Evolutionary conservation across 1,140 invertebrate species (phyloP), one percentile per base, ranked within the genome.

Genomic region (Elymnias hypermnestra): DNA sequence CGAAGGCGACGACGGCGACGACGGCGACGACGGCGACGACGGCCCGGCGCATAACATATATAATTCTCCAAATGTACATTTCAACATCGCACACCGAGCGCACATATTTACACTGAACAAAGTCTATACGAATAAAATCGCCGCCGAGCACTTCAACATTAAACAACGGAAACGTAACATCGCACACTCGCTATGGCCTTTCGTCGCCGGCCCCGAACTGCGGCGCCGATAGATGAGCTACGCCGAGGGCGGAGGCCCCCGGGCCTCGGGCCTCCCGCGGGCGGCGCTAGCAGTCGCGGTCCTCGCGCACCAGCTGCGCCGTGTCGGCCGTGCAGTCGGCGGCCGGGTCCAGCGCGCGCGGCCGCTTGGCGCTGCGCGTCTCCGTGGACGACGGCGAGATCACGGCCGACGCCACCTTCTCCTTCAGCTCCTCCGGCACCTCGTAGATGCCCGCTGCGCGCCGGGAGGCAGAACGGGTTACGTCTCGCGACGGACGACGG

Each of bases 261-360:
- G 31, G 9, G 22, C n/a, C 18, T 38, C 26, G 53, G 38, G 57
- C n/a, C n/a, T n/a, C n/a, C n/a, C 37, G 40, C 25, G 6, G 51
- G 31, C 28, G 15, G 40, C 53, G 76, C 79, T 83, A 81, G 81
- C 79, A 84, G 58, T 74, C 60, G 53, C 82, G 77, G 82, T 96
- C 95, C 87, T 97, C 95, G 72, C 94, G 92, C 36, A 97, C 95
- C 45, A 98, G 89, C 71, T 94, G 92, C 74, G 94, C 93, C 1
- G 95, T 97, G 78, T 97, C 96, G 85, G 95, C 95, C 69, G 95
- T 95, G n/a, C 94, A 94, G 70, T 97, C 95, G 14, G 91, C 88
- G 5, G 90, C 88, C 1, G 95, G 94, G 79, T 96, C 94, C 19
- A 97, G 88, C 73, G 97, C 78, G 21, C 81, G 71, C 61, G 46